These are phyloP conservation scores for Ophion obscuratus DNA, from an alignment of 2,888 invertebrate species.

Conservation along the genomic window DNA sequence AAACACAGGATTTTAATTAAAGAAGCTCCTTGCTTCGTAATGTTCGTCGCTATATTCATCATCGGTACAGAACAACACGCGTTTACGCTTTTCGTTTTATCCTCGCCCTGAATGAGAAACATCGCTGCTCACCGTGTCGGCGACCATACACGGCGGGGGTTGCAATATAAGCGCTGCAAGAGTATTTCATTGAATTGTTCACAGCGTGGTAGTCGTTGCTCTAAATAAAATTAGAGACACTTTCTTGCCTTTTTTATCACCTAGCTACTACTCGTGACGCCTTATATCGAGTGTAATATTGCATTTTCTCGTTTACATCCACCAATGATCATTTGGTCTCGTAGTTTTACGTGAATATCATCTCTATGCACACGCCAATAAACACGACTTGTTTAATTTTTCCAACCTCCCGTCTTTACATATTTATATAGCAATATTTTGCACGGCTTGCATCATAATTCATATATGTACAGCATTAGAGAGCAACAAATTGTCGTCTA, in stretches of 20 bases:
- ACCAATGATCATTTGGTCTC: neutral
- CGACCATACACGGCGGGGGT: constrained; percentile 38
- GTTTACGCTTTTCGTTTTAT: constrained; percentile 46
- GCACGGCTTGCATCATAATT: neutral
- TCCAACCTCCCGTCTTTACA: neutral
- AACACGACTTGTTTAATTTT: neutral
- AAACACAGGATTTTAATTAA: constrained; percentile 66
- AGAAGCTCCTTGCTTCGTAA: constrained; percentile 52
- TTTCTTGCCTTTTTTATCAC: constrained; percentile 7
- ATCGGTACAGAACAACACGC: constrained; percentile 38
- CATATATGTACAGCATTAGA: neutral
- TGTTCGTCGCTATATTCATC: constrained; percentile 41
- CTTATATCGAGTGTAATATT: neutral
- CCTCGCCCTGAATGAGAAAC: constrained; percentile 51
- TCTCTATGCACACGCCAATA: neutral
- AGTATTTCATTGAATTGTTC: constrained; percentile 45
- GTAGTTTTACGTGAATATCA: neutral
- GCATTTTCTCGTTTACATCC: neutral
- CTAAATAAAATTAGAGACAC: constrained; percentile 31
- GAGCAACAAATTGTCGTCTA: neutral
- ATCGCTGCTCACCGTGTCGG: constrained; percentile 23
- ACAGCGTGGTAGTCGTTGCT: constrained; percentile 32
- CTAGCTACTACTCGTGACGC: neutral
- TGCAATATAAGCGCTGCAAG: constrained; percentile 55
- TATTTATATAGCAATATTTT: constrained; percentile 1